Conservation (phyloP, 2,113 vertebrate genomes). For the Symphodus melops region DNA sequence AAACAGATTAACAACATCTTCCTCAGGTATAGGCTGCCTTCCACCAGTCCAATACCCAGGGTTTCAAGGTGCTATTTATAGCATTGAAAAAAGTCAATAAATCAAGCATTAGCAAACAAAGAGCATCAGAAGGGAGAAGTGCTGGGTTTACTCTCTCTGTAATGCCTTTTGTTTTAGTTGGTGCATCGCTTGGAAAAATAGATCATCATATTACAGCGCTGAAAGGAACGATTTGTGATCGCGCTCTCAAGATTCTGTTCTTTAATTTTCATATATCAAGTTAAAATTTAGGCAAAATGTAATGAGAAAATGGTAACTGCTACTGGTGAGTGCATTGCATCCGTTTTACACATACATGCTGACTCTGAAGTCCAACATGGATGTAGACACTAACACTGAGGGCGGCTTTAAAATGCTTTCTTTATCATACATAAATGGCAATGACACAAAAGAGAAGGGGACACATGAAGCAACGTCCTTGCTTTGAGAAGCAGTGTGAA, state of each 20-base stretch:
- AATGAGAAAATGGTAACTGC: too few species aligned
- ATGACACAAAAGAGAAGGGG: not conserved
- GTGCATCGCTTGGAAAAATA: not conserved
- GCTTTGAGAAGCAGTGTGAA: not conserved
- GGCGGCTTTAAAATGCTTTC: not conserved
- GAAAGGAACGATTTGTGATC: too few species aligned
- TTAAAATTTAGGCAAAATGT: not conserved
- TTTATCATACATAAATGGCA: not conserved
- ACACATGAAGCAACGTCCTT: not conserved
- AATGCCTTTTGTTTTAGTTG: not conserved
- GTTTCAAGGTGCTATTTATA: constrained; percentile 13
- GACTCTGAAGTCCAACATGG: constrained; percentile 1
- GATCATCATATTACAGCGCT: not conserved
- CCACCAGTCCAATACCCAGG: not conserved
- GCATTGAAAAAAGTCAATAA: constrained; percentile 9
- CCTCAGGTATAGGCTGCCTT: constrained; percentile 83
- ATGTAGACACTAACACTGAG: not conserved
- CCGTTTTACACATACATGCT: not conserved
- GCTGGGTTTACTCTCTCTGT: not conserved
- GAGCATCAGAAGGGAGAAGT: constrained; percentile 1
- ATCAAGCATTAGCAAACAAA: constrained; percentile 19
- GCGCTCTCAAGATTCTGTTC: too few species aligned
- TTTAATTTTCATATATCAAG: too few species aligned
- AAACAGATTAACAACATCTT: constrained; percentile 97
- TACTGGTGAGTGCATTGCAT: not conserved